Conservation (phyloP, 2,888 invertebrate species). For the Venusia cambrica region DNA sequence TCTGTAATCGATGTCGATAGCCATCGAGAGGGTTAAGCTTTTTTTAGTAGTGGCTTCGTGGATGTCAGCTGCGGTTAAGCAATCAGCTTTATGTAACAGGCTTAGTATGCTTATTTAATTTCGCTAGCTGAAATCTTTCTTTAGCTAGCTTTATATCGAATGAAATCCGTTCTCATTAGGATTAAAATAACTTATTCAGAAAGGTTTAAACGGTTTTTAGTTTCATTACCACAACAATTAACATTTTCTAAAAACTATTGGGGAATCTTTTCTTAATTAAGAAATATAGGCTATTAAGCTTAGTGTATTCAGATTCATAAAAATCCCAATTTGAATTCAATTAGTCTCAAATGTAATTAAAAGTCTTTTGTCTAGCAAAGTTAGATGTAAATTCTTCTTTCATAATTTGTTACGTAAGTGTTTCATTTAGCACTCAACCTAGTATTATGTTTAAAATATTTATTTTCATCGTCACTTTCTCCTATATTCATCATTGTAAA, state of each 20-base stretch:
- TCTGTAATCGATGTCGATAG: constrained; percentile 57
- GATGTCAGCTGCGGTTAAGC: constrained; percentile 21
- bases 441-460: background rate
- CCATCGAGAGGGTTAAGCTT: constrained; percentile 29
- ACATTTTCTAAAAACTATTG: constrained; percentile 2
- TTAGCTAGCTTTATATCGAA: constrained; percentile 1
- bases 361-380: constrained; percentile 7
- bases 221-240: no score
- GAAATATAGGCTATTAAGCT: constrained; percentile 3
- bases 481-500: no score
- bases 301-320: constrained; percentile 7
- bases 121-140: constrained; percentile 3
- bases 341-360: constrained; percentile 8
- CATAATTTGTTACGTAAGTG: constrained; percentile 8
- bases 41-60: constrained; percentile 28
- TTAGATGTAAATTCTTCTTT: constrained; percentile 9
- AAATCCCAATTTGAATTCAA: constrained; percentile 5
- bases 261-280: background rate
- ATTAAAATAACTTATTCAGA: constrained; percentile 9
- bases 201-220: constrained; percentile 1
- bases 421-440: background rate
- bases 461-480: constrained; percentile 6
- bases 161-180: background rate
- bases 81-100: constrained; percentile 33
- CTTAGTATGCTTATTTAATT: constrained; percentile 6